Evolutionary conservation across 2,113 vertebrate species (phyloP).

Genomic region (Perca fluviatilis): DNA sequence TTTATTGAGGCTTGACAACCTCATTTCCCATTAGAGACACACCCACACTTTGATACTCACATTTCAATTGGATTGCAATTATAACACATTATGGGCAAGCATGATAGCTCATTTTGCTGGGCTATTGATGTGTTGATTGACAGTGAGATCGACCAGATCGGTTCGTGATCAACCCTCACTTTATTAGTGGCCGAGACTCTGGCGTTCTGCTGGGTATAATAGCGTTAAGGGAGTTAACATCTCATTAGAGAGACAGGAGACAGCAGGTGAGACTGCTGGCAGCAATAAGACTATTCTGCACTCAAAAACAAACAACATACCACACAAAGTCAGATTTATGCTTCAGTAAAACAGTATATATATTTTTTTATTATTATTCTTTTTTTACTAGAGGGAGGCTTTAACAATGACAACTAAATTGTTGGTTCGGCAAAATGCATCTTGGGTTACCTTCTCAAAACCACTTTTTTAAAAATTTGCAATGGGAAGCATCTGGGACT

Average conservation of each 20-base stretch:
- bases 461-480: neutral
- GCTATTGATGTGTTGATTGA: neutral
- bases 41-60: neutral
- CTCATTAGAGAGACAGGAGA: neutral
- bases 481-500: conserved; percentile 1
- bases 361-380: no score
- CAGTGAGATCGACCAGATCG: neutral
- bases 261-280: conserved; percentile 8
- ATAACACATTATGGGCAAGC: neutral
- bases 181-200: neutral
- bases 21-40: neutral
- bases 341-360: neutral
- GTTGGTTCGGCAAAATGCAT: neutral
- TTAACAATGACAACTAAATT: neutral
- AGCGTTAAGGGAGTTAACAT: neutral
- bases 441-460: neutral
- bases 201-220: neutral
- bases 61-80: neutral
- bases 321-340: neutral
- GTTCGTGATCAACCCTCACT: neutral
- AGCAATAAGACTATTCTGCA: neutral
- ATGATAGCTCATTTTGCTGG: neutral
- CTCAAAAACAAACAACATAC: neutral
- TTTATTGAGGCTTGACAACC: neutral
- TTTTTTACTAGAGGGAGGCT: neutral